phyloP scores from a whole-genome alignment of 2,797 vertebrate genomes.

The Tapirus indicus region DNA sequence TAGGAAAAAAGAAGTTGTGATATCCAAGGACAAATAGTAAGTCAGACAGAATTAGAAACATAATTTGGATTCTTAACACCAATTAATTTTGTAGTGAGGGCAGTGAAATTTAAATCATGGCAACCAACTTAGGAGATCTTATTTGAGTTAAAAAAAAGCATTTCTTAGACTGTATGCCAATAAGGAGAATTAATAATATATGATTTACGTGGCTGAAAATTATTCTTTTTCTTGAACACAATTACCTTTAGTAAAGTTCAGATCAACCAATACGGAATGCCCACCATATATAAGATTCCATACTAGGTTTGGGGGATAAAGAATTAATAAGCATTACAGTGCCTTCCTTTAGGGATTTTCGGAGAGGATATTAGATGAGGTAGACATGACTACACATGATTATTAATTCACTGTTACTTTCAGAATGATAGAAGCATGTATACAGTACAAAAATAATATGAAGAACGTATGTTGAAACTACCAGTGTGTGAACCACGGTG shows the following conservation, averaged over 20 bases:
- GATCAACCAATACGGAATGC: background rate
- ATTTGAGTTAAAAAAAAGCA: background rate
- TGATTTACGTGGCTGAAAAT: background rate
- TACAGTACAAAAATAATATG: background rate
- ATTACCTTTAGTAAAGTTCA: slow-evolving; percentile 6
- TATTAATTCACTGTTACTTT: background rate
- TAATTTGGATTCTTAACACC: background rate
- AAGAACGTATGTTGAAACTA: background rate
- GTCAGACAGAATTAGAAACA: background rate
- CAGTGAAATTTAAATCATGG: slow-evolving; percentile 1
- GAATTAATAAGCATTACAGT: slow-evolving; percentile 31
- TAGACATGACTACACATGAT: background rate
- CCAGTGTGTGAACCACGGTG: background rate
- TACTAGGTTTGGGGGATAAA: background rate
- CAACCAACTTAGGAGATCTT: background rate
- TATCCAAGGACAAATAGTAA: slow-evolving; percentile 52
- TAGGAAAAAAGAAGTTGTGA: background rate
- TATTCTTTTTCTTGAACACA: background rate
- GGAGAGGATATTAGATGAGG: background rate
- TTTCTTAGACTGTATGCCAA: background rate
- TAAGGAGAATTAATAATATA: background rate
- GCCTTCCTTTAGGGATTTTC: background rate
- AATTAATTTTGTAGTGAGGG: background rate
- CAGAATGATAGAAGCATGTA: background rate
- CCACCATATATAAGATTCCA: background rate